phyloP scores from a whole-genome alignment of 2,888 invertebrate genomes.

The Diarsia dahlii region DNA sequence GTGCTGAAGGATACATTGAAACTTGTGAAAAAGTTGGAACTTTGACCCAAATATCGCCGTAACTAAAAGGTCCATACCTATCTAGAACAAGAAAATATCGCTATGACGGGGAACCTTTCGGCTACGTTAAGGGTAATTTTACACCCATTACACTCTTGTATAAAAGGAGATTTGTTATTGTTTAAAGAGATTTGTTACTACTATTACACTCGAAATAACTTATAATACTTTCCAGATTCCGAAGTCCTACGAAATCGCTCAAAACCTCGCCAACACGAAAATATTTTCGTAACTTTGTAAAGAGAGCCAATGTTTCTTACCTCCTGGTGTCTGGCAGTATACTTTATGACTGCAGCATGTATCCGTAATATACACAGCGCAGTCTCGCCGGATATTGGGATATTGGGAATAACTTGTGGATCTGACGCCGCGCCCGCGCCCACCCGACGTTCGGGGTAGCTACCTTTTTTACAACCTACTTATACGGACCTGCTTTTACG shows the following conservation, averaged over 20 bases:
- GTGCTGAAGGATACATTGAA: no score
- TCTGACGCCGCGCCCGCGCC: slow-evolving; percentile 69
- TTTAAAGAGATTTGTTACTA: not conserved
- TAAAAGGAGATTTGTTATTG: not conserved
- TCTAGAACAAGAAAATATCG: no score
- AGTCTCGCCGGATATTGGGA: slow-evolving; percentile 76
- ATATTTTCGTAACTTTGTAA: slow-evolving; percentile 33
- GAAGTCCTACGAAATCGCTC: not conserved
- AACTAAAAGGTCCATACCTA: no score
- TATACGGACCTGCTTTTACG: slow-evolving; percentile 37
- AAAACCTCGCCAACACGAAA: slow-evolving; percentile 4
- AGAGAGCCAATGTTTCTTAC: slow-evolving; percentile 58
- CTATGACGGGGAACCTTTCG: not conserved
- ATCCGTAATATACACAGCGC: slow-evolving; percentile 66
- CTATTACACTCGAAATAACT: not conserved
- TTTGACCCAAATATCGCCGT: no score
- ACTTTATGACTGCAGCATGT: slow-evolving; percentile 76
- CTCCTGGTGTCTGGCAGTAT: slow-evolving; percentile 68
- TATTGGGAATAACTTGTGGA: slow-evolving; percentile 82
- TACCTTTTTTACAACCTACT: slow-evolving; percentile 61
- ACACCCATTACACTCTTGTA: not conserved
- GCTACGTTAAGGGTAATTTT: not conserved
- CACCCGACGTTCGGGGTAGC: slow-evolving; percentile 20
- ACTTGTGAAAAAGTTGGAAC: no score
- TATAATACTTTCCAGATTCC: not conserved